Percentiles rank a stretch among this genome's conserved stretches.
These are phyloP conservation scores for Cryptocephalus moraei DNA, from an alignment of 2,888 invertebrate genomes.

Conservation along the genomic window DNA sequence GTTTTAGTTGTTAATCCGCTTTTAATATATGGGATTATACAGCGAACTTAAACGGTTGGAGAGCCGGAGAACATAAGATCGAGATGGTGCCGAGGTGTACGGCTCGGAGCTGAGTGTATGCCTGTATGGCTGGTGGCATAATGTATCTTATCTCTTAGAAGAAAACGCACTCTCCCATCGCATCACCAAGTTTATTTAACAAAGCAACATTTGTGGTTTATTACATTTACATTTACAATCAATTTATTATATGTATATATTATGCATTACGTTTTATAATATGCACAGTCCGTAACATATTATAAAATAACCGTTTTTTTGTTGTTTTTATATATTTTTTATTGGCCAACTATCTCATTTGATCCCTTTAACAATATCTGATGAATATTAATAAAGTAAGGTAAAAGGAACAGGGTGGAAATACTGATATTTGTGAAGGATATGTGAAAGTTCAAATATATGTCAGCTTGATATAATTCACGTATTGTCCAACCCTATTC, in stretches of 20 bases:
- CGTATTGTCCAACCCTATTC: too few species aligned
- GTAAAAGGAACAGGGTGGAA: too few species aligned
- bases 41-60: not conserved
- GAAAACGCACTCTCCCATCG: too few species aligned
- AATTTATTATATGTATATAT: constrained; percentile 7
- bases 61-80: not conserved
- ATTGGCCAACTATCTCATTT: constrained; percentile 17
- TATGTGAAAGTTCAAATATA: too few species aligned
- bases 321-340: not conserved
- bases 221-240: constrained; percentile 16
- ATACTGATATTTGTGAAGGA: too few species aligned
- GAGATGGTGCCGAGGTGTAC: constrained; percentile 5
- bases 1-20: too few species aligned
- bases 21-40: too few species aligned
- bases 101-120: too few species aligned
- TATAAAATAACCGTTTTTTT: not conserved
- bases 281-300: constrained; percentile 14
- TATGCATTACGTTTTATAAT: constrained; percentile 11
- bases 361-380: constrained; percentile 21
- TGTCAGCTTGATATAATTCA: too few species aligned
- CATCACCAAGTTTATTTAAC: constrained; percentile 26
- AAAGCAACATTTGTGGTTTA: constrained; percentile 26
- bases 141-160: too few species aligned
- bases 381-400: too few species aligned
- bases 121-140: too few species aligned